Percentiles rank a stretch among this genome's conserved stretches.
These are phyloP conservation scores for Paratilapia polleni DNA, from an alignment of 2,113 vertebrate species.

Conservation along the genomic window DNA sequence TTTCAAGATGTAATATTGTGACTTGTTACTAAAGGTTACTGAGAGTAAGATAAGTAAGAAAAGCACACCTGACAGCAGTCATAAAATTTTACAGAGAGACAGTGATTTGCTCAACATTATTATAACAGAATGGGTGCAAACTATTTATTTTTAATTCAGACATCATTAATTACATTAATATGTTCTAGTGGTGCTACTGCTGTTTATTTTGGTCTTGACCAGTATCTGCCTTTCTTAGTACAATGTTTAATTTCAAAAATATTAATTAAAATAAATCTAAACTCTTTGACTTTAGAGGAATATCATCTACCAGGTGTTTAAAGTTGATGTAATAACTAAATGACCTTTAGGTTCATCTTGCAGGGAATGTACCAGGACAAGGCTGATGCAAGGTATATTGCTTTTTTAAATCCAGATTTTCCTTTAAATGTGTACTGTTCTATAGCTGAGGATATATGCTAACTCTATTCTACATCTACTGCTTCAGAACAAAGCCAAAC, in stretches of 20 bases:
- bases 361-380: neutral
- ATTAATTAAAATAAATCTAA: neutral
- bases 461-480: neutral
- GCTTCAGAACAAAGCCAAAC: neutral
- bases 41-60: neutral
- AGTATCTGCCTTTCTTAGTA: neutral
- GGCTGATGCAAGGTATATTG: neutral
- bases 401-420: neutral
- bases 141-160: too few species aligned
- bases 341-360: neutral
- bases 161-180: neutral
- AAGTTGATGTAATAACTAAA: neutral
- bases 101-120: neutral
- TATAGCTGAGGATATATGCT: neutral
- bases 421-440: neutral
- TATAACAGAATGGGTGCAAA: neutral
- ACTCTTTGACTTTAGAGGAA: neutral
- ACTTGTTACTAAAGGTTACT: neutral
- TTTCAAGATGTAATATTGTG: neutral
- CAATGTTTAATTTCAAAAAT: neutral
- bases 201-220: neutral
- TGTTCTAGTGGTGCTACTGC: neutral
- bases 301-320: neutral
- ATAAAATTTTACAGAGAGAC: neutral
- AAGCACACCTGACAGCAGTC: neutral